Evolutionary conservation across 2,888 invertebrate genomes (phyloP).

Genomic region (Yponomeuta cagnagella): DNA sequence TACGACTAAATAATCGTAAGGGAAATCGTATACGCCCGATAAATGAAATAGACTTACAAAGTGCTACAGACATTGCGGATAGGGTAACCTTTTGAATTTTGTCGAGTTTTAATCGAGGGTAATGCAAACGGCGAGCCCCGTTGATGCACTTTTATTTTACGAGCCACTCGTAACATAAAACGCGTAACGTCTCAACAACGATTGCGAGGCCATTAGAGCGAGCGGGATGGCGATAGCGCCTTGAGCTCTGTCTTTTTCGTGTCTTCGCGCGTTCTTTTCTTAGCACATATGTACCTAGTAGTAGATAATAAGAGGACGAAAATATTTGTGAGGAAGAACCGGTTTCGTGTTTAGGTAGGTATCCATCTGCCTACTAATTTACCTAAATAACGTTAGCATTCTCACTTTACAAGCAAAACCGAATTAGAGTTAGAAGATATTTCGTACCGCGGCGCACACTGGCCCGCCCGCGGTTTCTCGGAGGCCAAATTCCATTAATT

Average conservation of each 20-base stretch:
- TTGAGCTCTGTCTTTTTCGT: constrained; percentile 32
- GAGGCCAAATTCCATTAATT: constrained; percentile 66
- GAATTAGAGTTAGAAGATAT: constrained; percentile 27
- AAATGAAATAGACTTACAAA: constrained; percentile 36
- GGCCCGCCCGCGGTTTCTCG: constrained; percentile 52
- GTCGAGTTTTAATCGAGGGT: constrained; percentile 60
- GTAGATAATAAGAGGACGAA: background rate
- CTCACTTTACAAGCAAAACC: background rate
- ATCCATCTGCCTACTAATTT: background rate
- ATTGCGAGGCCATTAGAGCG: constrained; percentile 47
- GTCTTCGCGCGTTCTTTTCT: constrained; percentile 15
- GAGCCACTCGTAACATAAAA: constrained; percentile 71
- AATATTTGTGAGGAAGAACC: constrained; percentile 5
- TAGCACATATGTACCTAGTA: background rate
- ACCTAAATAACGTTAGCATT: background rate
- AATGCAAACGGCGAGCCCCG: constrained; percentile 66
- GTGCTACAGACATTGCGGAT: constrained; percentile 26
- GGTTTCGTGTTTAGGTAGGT: background rate
- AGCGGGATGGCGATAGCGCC: constrained; percentile 32
- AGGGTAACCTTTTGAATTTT: constrained; percentile 33
- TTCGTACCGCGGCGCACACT: constrained; percentile 43
- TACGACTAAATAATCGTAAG: constrained; percentile 78
- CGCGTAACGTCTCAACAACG: constrained; percentile 69
- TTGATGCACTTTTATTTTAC: constrained; percentile 75
- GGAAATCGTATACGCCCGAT: constrained; percentile 59